These are phyloP conservation scores for Bombus vancouverensis DNA, from an alignment of 1,140 invertebrate species.

Conservation along the genomic window DNA sequence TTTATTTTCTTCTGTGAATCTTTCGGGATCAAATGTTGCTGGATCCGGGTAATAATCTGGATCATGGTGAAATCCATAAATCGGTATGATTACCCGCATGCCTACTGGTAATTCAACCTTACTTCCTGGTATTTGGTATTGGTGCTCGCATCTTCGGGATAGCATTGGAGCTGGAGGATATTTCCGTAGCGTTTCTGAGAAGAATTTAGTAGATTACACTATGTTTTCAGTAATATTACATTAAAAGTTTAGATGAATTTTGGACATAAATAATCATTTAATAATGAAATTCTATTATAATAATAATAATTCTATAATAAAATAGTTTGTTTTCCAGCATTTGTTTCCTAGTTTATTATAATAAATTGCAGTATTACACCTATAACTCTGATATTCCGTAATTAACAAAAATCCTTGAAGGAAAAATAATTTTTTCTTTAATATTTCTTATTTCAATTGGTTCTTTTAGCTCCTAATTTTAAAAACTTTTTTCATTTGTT, in stretches of 20 bases:
- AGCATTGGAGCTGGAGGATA: constrained; percentile 82
- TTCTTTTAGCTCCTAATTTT: too few relatives aligned
- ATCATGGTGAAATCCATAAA: constrained; percentile 87
- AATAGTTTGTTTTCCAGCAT: neutral
- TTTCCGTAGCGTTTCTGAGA: constrained; percentile 82
- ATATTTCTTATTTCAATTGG: neutral
- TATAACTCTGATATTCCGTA: neutral
- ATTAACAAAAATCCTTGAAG: neutral
- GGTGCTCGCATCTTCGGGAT: constrained; percentile 79
- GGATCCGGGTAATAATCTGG: constrained; percentile 87
- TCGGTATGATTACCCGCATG: constrained; percentile 83
- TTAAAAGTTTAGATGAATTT: neutral
- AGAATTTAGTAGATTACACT: neutral
- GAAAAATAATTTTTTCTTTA: neutral
- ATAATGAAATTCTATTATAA: neutral
- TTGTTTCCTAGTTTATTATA: neutral
- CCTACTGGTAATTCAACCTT: constrained; percentile 77
- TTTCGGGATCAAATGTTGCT: constrained; percentile 85
- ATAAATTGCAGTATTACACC: neutral
- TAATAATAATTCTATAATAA: neutral
- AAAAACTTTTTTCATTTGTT: too few relatives aligned
- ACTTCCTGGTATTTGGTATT: constrained; percentile 75
- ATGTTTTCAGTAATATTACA: neutral
- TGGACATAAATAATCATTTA: too few relatives aligned
- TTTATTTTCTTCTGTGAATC: constrained; percentile 83